Percentiles rank a stretch among this genome's conserved stretches.
These are phyloP conservation scores for Lichenostomus cassidix DNA, from an alignment of 2,113 vertebrate genomes.

Conservation along the genomic window DNA sequence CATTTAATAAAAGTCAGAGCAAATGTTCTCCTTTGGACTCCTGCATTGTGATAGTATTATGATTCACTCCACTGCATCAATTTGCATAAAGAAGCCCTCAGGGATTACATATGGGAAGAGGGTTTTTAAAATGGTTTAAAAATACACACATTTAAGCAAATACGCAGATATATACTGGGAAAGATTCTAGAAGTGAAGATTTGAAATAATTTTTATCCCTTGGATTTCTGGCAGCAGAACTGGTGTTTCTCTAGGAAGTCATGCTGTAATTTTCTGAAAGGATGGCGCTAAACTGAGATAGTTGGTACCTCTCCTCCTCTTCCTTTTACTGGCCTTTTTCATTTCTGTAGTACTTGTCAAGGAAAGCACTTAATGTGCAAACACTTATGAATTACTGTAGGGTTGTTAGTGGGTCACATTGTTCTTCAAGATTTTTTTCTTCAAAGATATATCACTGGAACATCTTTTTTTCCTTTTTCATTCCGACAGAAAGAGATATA, in stretches of 20 bases:
- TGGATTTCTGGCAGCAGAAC: background rate
- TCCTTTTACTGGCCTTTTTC: background rate
- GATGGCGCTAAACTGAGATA: background rate
- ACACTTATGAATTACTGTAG: background rate
- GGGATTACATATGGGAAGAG: background rate
- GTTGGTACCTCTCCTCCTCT: background rate
- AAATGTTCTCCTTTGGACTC: background rate
- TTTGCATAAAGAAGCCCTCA: background rate
- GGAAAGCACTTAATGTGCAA: background rate
- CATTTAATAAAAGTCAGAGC: background rate
- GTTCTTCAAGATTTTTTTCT: background rate
- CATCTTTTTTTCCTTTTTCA: background rate
- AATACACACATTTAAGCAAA: background rate
- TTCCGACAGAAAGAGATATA: background rate
- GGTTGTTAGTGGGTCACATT: background rate
- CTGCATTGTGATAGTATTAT: background rate
- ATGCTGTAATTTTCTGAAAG: background rate
- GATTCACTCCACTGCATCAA: background rate
- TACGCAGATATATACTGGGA: background rate
- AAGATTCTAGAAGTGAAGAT: background rate
- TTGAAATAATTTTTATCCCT: background rate
- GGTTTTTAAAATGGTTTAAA: background rate
- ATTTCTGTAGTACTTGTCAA: background rate
- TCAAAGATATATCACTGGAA: background rate
- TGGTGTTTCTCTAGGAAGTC: background rate